Conservation (phyloP, 2,797 vertebrate genomes). For the Vireo griseus region DNA sequence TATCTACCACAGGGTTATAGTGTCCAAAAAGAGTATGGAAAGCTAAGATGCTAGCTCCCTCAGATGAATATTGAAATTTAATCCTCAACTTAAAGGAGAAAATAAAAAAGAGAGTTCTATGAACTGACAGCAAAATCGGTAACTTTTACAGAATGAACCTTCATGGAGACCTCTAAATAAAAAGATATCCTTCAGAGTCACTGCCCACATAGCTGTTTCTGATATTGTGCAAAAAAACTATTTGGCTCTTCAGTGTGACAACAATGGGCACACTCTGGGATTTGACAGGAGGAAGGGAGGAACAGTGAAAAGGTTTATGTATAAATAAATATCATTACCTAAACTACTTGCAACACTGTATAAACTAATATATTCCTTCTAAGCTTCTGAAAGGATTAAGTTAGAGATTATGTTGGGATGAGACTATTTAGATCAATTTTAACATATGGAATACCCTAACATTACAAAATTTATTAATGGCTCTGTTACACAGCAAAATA, state of each 20-base stretch:
- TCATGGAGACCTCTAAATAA: background rate
- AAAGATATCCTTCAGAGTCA: background rate
- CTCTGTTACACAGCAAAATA: background rate
- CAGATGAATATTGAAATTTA: background rate
- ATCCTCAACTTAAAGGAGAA: background rate
- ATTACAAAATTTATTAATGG: background rate
- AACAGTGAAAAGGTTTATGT: background rate
- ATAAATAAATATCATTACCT: background rate
- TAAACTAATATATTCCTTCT: background rate
- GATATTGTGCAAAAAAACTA: background rate
- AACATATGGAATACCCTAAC: background rate
- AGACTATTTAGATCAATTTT: background rate
- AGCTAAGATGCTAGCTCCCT: background rate
- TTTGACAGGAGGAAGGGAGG: background rate
- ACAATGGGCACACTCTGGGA: background rate
- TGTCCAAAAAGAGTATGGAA: background rate
- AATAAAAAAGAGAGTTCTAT: background rate
- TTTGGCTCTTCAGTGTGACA: background rate
- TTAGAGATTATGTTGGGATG: background rate
- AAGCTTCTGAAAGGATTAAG: background rate
- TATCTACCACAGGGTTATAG: background rate
- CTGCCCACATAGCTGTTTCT: background rate
- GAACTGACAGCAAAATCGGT: background rate
- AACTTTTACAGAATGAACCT: background rate
- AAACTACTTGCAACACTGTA: background rate